Percentiles rank a stretch among this genome's conserved stretches.
Conservation (phyloP, 2,888 invertebrate genomes). For the Drepanosiphum platanoidis region DNA sequence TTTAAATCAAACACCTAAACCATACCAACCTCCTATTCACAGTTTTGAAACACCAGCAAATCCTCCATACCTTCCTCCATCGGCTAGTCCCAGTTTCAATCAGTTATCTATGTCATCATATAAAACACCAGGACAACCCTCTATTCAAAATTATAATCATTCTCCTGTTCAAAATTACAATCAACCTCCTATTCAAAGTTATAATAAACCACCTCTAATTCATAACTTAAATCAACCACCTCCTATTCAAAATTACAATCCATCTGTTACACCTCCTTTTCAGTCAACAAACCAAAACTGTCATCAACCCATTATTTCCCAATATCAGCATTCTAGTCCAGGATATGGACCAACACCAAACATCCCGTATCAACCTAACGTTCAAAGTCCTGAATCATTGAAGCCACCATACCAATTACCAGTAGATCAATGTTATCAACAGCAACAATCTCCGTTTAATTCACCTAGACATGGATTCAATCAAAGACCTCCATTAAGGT, state of each 20-base stretch:
- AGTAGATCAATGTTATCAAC: slow-evolving; percentile 30
- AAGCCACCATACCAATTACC: slow-evolving; percentile 28
- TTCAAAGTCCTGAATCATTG: not conserved
- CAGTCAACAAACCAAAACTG: not conserved
- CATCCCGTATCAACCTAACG: slow-evolving; percentile 32
- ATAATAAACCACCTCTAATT: not conserved
- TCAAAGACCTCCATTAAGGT: slow-evolving; percentile 28
- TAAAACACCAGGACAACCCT: not conserved
- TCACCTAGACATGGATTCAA: slow-evolving; percentile 35
- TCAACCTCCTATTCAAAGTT: slow-evolving; percentile 51
- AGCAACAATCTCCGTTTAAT: slow-evolving; percentile 26
- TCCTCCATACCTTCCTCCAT: slow-evolving; percentile 29
- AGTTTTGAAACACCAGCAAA: slow-evolving; percentile 29
- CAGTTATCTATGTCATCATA: slow-evolving; percentile 14
- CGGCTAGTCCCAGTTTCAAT: slow-evolving; percentile 4
- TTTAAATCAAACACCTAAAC: slow-evolving; percentile 11
- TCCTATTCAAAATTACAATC: slow-evolving; percentile 20
- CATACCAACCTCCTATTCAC: not conserved
- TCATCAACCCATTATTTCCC: not conserved
- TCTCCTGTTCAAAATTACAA: slow-evolving; percentile 2
- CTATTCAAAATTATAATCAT: slow-evolving; percentile 18
- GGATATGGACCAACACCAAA: slow-evolving; percentile 3
- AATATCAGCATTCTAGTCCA: slow-evolving; percentile 16
- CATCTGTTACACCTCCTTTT: not conserved
- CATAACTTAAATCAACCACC: slow-evolving; percentile 32